phyloP scores from a whole-genome alignment of 1,140 invertebrate species.

The Magallana gigas region DNA sequence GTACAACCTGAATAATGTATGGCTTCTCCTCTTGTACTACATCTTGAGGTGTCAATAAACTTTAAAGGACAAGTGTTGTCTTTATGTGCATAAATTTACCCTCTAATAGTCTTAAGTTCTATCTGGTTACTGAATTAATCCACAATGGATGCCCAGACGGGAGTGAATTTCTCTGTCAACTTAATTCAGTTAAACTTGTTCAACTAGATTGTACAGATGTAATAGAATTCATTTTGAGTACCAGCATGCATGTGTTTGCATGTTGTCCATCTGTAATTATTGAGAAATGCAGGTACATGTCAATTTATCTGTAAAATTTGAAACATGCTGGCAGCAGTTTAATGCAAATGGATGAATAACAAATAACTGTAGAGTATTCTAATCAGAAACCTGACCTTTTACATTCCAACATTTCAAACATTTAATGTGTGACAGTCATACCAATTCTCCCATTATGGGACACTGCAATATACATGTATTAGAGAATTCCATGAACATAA shows the following conservation, averaged over 20 bases:
- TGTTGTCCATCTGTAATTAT: no score
- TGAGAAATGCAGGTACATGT: not conserved
- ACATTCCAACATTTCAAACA: not conserved
- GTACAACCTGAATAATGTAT: not conserved
- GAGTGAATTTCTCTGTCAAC: no score
- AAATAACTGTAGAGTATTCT: not conserved
- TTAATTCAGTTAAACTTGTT: no score
- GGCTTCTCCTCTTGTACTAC: no score
- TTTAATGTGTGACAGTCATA: not conserved
- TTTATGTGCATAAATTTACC: constrained; percentile 20
- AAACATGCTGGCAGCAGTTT: not conserved
- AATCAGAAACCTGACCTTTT: constrained; percentile 21
- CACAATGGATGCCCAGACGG: no score
- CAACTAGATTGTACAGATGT: no score
- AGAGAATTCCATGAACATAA: no score
- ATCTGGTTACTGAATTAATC: not conserved
- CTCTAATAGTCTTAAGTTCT: not conserved
- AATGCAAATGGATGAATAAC: not conserved
- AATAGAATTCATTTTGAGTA: no score
- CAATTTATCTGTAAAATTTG: not conserved
- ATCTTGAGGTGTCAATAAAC: constrained; percentile 11
- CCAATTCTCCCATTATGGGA: not conserved
- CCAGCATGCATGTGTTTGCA: no score
- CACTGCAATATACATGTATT: not conserved
- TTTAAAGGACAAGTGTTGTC: not conserved